Conservation (phyloP, 2,113 vertebrate species). For the Struthidea cinerea region DNA sequence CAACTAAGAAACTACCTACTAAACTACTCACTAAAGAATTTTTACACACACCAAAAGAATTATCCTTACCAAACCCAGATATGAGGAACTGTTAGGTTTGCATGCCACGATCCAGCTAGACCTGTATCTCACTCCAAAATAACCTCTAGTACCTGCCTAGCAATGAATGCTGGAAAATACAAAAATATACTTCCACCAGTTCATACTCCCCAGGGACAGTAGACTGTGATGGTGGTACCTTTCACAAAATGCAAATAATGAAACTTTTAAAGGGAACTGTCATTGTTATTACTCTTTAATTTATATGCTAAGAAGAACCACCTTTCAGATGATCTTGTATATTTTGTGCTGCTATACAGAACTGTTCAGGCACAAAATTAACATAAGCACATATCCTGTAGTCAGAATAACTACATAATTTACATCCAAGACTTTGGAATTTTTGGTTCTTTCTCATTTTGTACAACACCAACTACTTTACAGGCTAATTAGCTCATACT, state of each 20-base stretch:
- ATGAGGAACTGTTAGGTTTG: not conserved
- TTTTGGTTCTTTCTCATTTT: slow-evolving; percentile 10
- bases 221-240: not conserved
- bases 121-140: not conserved
- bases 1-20: not conserved
- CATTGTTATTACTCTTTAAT: not conserved
- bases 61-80: not conserved
- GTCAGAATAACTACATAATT: slow-evolving; percentile 1
- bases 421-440: not conserved
- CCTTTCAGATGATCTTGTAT: not conserved
- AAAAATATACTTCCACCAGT: not conserved
- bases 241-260: not conserved
- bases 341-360: not conserved
- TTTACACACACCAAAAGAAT: not conserved
- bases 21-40: not conserved
- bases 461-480: not conserved
- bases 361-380: not conserved
- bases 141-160: not conserved
- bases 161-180: not conserved
- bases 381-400: not conserved
- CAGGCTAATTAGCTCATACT: not conserved
- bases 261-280: not conserved
- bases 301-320: not conserved
- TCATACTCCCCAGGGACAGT: not conserved
- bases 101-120: not conserved